Base-by-base conservation (phyloP, 2,113 vertebrate genomes). In the Gavialis gangeticus region DNA sequence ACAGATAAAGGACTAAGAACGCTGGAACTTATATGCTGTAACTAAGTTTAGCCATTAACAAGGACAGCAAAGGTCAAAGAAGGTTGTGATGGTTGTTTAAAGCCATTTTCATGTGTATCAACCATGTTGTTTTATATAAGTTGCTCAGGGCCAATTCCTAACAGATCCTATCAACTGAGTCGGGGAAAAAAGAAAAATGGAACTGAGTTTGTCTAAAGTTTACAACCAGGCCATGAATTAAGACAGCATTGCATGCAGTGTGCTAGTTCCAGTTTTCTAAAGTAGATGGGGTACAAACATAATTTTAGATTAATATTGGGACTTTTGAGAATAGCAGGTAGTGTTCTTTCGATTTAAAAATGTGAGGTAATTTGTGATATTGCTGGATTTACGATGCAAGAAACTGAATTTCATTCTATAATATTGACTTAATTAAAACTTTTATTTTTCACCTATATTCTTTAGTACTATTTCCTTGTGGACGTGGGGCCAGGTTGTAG, bases 1-100 rank as follows among this genome's bases (percentile, higher is more conserved):
- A 25, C 66, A 88, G 89, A 91, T 85, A 94, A 91, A 95, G 96
- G 87, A 30, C 82, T 54, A 8, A 64, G 63, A 92, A 59, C 66
- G 18, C 10, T 3, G 1, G 4, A 28, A 67, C 76, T 75, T 12
- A 63, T 28, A 62, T 10, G 62, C 91, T 94, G 89, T 82, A 67
- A 75, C 82, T 67, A 55, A n/a, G 24, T 14, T 10, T 37, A 92
- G 81, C 91, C 91, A 9, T 5, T 12, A 85, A 93, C 89, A 37
- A 95, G 94, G 96, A 92, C 92, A 83, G 78, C 30, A 88, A 87
- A 93, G 88, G 95, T 92, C 57, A 1, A 76, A 28, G 85, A 92
- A 90, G 79, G 79, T 76, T 71, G 24, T 63, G 66, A 24, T 82
- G 14, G 55, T 60, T 69, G 84, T 73, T 14, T 71, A 95, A 94